A percentile compares a stretch with the other conserved stretches of the same genome.
Conservation (phyloP, 1,140 invertebrate genomes). For the Musca vetustissima region DNA sequence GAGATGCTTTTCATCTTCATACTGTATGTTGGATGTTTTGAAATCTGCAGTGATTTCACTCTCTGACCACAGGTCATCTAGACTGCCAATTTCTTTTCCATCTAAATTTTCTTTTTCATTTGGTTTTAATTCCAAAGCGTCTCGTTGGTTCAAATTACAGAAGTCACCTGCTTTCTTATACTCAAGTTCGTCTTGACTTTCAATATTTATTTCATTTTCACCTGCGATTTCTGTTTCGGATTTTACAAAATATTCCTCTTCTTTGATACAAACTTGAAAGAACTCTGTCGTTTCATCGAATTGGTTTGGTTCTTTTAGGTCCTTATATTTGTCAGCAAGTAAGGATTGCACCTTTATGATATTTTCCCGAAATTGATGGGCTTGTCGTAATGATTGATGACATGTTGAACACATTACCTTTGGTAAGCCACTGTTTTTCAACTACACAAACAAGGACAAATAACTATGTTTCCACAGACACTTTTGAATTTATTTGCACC, state of each 20-base stretch:
- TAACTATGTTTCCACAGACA: not conserved
- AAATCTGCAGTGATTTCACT: not conserved
- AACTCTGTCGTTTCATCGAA: not conserved
- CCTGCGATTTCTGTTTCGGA: not conserved
- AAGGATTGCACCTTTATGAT: constrained; percentile 14
- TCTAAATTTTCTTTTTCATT: not conserved
- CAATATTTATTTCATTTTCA: not conserved
- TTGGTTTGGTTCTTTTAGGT: not conserved
- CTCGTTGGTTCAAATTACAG: not conserved
- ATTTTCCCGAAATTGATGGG: constrained; percentile 24
- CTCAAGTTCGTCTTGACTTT: not conserved
- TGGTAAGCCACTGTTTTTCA: constrained; percentile 11
- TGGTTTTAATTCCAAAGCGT: constrained; percentile 1
- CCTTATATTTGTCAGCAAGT: not conserved
- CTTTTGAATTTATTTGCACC: not conserved
- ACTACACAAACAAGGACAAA: not conserved
- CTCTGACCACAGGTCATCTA: not conserved
- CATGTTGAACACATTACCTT: constrained; percentile 23
- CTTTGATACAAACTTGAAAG: not conserved
- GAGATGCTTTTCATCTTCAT: too few relatives aligned
- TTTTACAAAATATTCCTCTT: not conserved
- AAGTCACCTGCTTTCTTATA: not conserved
- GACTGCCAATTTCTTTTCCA: not conserved
- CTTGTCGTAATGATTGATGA: constrained; percentile 2
- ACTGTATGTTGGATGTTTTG: not conserved